Evolutionary conservation across 2,797 vertebrate species (phyloP).

Genomic region (Eulemur albifrons): DNA sequence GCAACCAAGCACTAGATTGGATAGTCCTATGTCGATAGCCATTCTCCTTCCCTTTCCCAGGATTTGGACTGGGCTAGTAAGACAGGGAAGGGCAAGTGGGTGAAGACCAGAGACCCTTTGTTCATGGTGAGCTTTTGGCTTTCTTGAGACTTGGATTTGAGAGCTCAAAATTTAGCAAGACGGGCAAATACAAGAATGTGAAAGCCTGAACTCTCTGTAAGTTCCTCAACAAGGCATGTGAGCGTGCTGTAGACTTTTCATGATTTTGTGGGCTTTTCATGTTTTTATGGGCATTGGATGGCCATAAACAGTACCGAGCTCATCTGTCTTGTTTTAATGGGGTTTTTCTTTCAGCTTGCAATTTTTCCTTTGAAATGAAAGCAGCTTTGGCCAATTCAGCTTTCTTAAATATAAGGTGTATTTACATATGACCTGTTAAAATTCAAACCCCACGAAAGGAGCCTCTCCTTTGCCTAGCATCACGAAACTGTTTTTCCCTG

Average conservation of each 20-base stretch:
- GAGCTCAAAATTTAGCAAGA: neutral
- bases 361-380: neutral
- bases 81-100: neutral
- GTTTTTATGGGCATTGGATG: neutral
- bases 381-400: neutral
- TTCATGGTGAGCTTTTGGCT: neutral
- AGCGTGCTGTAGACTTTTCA: neutral
- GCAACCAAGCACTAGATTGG: neutral
- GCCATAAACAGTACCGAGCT: neutral
- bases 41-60: no score
- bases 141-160: neutral
- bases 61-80: neutral
- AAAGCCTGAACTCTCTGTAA: neutral
- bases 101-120: neutral
- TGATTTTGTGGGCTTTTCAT: no score
- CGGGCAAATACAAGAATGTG: no score
- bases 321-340: neutral
- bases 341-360: neutral
- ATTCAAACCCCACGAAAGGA: neutral
- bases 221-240: neutral
- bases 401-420: neutral
- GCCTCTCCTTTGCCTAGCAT: neutral
- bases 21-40: neutral
- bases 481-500: slow-evolving; percentile 23
- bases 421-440: slow-evolving; percentile 40